Evolutionary conservation across 2,113 vertebrate genomes (phyloP).

Genomic region (Plecotus auritus): DNA sequence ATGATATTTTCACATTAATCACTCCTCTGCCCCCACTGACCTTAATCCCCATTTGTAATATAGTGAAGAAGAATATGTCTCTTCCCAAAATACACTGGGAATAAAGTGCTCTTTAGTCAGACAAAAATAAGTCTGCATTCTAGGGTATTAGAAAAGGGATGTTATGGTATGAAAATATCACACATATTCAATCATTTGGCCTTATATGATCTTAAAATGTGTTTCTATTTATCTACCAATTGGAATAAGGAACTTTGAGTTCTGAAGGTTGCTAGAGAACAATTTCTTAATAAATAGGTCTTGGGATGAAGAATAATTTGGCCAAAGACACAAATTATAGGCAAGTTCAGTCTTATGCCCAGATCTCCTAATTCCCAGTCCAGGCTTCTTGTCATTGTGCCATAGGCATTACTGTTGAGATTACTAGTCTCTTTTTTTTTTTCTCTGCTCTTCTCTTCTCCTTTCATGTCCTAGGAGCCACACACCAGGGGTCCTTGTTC

Average conservation of each 20-base stretch:
- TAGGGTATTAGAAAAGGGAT: background rate
- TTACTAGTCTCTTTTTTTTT: background rate
- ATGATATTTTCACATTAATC: background rate
- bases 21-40: background rate
- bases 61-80: background rate
- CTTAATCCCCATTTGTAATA: background rate
- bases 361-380: background rate
- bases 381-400: background rate
- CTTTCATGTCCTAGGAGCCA: background rate
- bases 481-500: background rate
- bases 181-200: background rate
- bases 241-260: background rate
- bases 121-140: background rate
- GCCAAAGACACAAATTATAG: background rate
- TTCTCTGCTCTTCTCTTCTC: background rate
- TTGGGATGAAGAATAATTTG: background rate
- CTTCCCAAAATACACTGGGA: background rate
- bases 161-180: constrained; percentile 2
- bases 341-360: background rate
- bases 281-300: constrained; percentile 7
- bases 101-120: background rate
- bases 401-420: background rate
- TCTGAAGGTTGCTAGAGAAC: constrained; percentile 8
- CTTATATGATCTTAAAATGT: background rate
- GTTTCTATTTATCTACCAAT: constrained; percentile 19